Conservation (phyloP, 2,113 vertebrate species). For the Urocynchramus pylzowi region DNA sequence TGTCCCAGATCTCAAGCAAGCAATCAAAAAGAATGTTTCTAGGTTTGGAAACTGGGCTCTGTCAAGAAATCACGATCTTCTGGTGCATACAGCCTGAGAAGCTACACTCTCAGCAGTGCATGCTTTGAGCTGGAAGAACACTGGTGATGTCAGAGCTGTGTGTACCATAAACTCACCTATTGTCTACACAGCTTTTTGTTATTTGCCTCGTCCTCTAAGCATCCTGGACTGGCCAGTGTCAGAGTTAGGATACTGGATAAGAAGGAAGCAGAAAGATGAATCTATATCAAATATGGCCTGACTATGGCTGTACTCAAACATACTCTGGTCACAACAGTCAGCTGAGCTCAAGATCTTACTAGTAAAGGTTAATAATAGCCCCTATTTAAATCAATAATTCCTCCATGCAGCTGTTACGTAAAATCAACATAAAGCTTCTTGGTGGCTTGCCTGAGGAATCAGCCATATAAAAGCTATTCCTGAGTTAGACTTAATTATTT, state of each 20-base stretch:
- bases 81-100: accelerated
- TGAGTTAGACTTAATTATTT: not conserved
- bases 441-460: not conserved
- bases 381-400: not conserved
- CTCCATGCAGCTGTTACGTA: not conserved
- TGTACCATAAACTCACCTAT: no score
- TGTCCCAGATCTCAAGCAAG: not conserved
- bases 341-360: not conserved
- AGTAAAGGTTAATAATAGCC: not conserved
- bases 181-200: not conserved
- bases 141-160: not conserved
- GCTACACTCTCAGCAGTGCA: not conserved
- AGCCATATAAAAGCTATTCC: not conserved
- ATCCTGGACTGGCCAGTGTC: not conserved
- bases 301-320: not conserved
- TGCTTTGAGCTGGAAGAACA: not conserved
- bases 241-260: not conserved
- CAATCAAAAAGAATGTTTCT: not conserved
- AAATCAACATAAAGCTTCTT: not conserved
- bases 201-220: not conserved
- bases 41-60: not conserved
- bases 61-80: not conserved
- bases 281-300: not conserved
- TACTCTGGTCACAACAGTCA: not conserved
- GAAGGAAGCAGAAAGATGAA: not conserved